Conservation (phyloP, 2,797 vertebrate genomes). For the Hyperoplus lanceolatus region DNA sequence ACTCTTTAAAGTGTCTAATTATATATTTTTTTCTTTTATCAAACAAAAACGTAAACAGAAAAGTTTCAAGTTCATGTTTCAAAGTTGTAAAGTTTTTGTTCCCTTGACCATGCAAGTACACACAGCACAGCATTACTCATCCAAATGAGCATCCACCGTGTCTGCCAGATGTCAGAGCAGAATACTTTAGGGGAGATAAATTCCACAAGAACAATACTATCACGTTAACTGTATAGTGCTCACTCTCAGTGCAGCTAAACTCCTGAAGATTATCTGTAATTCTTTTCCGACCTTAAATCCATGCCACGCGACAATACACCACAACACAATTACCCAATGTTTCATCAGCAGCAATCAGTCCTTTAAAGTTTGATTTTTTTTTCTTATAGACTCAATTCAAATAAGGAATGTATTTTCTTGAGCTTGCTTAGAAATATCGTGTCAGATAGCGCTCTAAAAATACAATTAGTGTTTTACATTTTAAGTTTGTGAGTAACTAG, state of each 20-base stretch:
- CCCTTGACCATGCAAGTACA: slow-evolving; percentile 8
- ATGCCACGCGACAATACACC: background rate
- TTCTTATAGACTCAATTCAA: too few species aligned
- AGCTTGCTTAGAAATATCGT: background rate
- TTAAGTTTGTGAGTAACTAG: background rate
- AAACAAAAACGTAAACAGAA: slow-evolving; percentile 4
- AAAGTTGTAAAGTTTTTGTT: background rate
- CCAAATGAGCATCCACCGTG: slow-evolving; percentile 13
- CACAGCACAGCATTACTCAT: slow-evolving; percentile 13
- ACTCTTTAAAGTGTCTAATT: background rate
- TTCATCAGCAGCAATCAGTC: background rate
- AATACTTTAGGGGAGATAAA: background rate
- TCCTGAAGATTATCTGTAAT: slow-evolving; percentile 1
- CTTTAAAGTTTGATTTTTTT: background rate
- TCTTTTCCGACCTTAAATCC: background rate
- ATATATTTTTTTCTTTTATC: background rate
- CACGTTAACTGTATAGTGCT: slow-evolving; percentile 1
- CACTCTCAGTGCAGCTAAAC: background rate
- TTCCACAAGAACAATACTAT: background rate
- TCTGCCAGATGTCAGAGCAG: slow-evolving; percentile 8
- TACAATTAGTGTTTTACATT: background rate
- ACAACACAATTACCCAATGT: background rate
- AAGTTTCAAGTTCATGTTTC: background rate
- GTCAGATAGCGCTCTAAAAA: background rate
- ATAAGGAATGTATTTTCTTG: background rate